Evolutionary conservation across 2,113 vertebrate species (phyloP).

Genomic region (Takifugu bimaculatus): DNA sequence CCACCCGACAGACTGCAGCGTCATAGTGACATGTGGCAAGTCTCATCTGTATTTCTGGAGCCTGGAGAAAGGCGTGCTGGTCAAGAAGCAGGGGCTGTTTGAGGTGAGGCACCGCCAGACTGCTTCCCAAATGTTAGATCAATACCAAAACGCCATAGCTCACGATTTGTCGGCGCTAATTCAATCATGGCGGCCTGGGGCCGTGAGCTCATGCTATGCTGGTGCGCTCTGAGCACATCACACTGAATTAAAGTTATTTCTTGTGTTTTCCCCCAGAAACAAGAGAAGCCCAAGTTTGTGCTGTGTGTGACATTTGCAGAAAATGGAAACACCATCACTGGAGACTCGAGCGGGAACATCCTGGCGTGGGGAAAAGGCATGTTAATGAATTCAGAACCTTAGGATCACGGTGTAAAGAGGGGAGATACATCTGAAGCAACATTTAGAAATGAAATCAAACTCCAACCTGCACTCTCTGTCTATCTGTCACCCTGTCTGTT

Average conservation of each 20-base stretch:
- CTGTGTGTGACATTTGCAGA: slow-evolving; percentile 97
- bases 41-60: slow-evolving; percentile 98
- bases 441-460: background rate
- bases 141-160: background rate
- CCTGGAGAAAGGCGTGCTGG: slow-evolving; percentile 85
- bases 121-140: background rate
- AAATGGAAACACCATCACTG: slow-evolving; percentile 95
- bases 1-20: slow-evolving; percentile 93
- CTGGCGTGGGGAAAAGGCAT: slow-evolving; percentile 94
- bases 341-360: slow-evolving; percentile 97
- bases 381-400: background rate
- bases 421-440: background rate
- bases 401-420: background rate
- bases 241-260: background rate
- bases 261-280: slow-evolving; percentile 83
- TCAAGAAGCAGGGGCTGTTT: slow-evolving; percentile 96
- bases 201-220: background rate
- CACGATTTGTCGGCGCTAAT: background rate
- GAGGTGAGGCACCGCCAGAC: slow-evolving; percentile 76
- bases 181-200: background rate
- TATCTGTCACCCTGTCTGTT: slow-evolving; percentile 8
- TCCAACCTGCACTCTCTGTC: background rate
- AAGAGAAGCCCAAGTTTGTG: slow-evolving; percentile 99
- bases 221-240: background rate
- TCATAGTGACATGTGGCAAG: slow-evolving; percentile 95